Evolutionary conservation across 2,888 invertebrate species (phyloP).

Genomic region (Pinctada fucata): DNA sequence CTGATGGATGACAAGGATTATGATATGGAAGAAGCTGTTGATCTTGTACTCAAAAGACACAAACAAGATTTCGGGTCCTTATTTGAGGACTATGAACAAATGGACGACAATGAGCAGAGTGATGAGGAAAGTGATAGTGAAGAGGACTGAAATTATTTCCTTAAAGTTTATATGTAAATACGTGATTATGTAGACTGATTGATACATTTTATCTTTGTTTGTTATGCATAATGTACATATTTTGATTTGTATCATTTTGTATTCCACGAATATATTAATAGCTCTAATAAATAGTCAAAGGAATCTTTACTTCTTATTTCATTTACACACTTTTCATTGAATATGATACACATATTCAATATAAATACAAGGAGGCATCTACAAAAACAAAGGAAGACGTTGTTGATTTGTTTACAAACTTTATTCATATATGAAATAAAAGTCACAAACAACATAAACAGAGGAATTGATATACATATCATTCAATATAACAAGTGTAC

Average conservation of each 20-base stretch:
- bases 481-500: too few relatives aligned
- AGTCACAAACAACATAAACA: too few relatives aligned
- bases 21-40: neutral
- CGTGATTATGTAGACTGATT: neutral
- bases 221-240: neutral
- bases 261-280: neutral
- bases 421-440: neutral
- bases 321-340: too few relatives aligned
- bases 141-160: neutral
- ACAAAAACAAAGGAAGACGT: too few relatives aligned
- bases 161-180: too few relatives aligned
- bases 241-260: neutral
- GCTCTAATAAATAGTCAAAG: neutral
- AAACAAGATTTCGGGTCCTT: neutral
- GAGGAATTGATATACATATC: too few relatives aligned
- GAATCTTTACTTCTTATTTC: neutral
- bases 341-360: too few relatives aligned
- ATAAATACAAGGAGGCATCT: too few relatives aligned
- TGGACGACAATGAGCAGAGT: neutral
- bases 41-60: slow-evolving; percentile 1
- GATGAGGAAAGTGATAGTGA: neutral
- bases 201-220: neutral
- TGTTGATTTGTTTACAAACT: too few relatives aligned
- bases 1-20: neutral
- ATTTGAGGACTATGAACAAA: neutral